Evolutionary conservation across 2,113 vertebrate species (phyloP).

Genomic region (Cariama cristata): DNA sequence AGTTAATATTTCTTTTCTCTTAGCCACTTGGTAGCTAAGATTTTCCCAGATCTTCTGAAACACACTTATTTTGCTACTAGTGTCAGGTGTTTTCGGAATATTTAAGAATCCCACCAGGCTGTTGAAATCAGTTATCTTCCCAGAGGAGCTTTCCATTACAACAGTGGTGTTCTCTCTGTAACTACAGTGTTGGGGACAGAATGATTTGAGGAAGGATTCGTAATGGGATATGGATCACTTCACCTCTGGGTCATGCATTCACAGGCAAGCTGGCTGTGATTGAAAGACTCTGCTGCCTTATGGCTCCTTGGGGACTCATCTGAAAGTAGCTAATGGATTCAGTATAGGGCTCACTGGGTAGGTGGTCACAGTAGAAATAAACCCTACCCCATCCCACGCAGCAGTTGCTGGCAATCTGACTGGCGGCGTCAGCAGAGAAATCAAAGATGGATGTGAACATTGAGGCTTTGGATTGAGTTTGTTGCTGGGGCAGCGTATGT

Average conservation of each 20-base stretch:
- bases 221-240: constrained; percentile 65
- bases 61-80: background rate
- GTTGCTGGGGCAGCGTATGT: background rate
- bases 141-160: constrained; percentile 3
- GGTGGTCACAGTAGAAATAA: background rate
- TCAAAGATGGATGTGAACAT: background rate
- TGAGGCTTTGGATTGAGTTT: background rate
- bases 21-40: background rate
- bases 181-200: background rate
- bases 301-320: background rate
- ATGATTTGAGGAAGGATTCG: constrained; percentile 30
- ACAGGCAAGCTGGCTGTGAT: constrained; percentile 33
- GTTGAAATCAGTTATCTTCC: background rate
- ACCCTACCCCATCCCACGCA: background rate
- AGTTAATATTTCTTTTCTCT: background rate
- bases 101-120: background rate
- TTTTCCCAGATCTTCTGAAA: constrained; percentile 16
- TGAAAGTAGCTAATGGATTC: constrained; percentile 36
- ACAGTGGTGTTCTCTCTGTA: background rate
- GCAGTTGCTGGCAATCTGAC: background rate
- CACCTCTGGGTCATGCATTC: constrained; percentile 49
- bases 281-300: constrained; percentile 33
- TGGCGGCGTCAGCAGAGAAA: background rate
- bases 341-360: background rate
- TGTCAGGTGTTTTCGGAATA: background rate